A percentile compares a stretch with the other conserved stretches of the same genome.
phyloP scores from a whole-genome alignment of 2,888 invertebrate species.

The Agelastica alni region DNA sequence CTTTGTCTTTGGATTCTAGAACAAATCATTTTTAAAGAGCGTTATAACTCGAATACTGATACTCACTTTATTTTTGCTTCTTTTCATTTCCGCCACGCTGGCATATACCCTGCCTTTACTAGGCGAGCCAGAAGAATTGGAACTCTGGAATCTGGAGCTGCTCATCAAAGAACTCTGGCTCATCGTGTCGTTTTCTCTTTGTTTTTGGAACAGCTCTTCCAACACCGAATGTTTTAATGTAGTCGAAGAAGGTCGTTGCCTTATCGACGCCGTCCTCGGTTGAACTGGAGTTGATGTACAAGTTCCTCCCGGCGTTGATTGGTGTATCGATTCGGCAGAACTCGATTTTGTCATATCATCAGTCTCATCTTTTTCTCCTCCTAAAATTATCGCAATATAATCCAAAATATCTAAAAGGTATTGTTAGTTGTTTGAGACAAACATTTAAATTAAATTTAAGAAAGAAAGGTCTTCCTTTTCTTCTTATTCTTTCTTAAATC shows the following conservation, averaged over 20 bases:
- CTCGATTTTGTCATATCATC: conserved; percentile 78
- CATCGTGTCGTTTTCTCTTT: conserved; percentile 61
- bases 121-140: conserved; percentile 65
- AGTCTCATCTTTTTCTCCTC: conserved; percentile 75
- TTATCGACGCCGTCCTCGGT: conserved; percentile 87
- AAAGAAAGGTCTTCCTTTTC: no score
- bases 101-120: conserved; percentile 78
- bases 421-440: no score
- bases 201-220: conserved; percentile 90
- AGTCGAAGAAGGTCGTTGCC: conserved; percentile 83
- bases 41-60: background rate
- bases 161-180: conserved; percentile 55
- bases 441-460: no score
- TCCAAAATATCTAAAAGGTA: background rate
- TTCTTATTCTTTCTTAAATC: no score
- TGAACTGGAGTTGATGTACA: conserved; percentile 67
- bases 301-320: conserved; percentile 55
- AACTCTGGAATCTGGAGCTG: conserved; percentile 60
- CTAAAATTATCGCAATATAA: no score
- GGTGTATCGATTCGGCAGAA: conserved; percentile 80
- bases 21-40: conserved; percentile 9
- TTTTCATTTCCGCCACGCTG: conserved; percentile 94
- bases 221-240: conserved; percentile 90
- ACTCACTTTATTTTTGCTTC: conserved; percentile 72
- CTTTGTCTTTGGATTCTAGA: conserved; percentile 60